Base-by-base conservation (phyloP, 2,888 invertebrate genomes). In the Drosophila prolongata region DNA sequence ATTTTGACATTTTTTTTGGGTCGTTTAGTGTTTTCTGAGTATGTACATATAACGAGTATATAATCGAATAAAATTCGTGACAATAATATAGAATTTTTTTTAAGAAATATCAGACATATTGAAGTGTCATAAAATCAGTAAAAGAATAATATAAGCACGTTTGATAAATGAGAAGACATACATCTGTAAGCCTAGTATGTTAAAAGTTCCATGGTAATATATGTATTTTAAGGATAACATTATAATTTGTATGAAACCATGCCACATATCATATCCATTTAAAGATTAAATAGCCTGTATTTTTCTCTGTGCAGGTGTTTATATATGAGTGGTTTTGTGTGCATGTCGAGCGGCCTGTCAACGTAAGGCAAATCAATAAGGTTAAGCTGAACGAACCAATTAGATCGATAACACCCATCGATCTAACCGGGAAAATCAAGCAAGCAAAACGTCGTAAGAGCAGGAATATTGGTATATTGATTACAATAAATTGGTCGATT, bases 311-410 rank as follows among this genome's bases (percentile, higher is more conserved):
- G 35, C 19, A 13, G 16, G 16, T 35, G 16, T 13, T 49, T 16
- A 16, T 49, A 35, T 49, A 3, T 16, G 3, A 11, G 49, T 35
- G 49, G 9, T 24, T 27, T 9, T 6, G 10, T 54, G 54, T 59
- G n/a, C 27, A 24, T 47, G 52, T 35, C 61, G 47, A 60, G 55
- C 55, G 56, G 59, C 67, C 55, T 71, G 53, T 60, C 43, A 76
- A 72, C 75, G 71, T 58, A 58, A 47, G 70, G 61, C 73, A 74
- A 74, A 74, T 73, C 60, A 74, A 73, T 59, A 57, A 30, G 52
- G n/a, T 47, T 37, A 68, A 80, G 62, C 67, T 58, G 43, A 62
- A 74, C 42, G 14, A 46, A 56, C 52, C 44, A 37, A 24, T 34
- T 40, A 38, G 43, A 46, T 42, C 69, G 37, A 60, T 50, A 35